Evolutionary conservation across 2,113 vertebrate species (phyloP), one percentile per base, ranked within the genome.

Genomic region (Menura novaehollandiae): DNA sequence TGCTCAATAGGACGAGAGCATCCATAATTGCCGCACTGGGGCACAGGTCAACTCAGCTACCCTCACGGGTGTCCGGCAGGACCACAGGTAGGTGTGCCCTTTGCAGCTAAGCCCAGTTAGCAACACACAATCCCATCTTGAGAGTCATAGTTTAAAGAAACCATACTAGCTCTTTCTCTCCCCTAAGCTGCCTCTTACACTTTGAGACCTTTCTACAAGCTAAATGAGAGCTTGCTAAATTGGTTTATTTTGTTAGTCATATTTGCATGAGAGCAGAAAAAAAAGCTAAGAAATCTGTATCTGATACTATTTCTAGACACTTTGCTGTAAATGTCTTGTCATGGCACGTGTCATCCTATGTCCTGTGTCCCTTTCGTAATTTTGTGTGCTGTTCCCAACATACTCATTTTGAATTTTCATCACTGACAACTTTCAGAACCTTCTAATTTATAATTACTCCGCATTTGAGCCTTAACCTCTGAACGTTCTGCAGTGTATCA

Each of bases 21-120:
- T 86, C 35, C 32, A 5, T 33, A 59, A 68, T 68, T 52, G 17
- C 44, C 18, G 18, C 22, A 10, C 22, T 44, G 46, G 32, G 53
- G 32, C 37, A 59, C 27, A 67, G 27, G 22, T 21, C 1, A 0
- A 7, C 33, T 60, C 0, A 0, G 11, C 77, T 77, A 77, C 22
- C 1, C 46, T 60, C 22, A 11, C 21, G 33, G 22, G 5, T 7
- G 10, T 52, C 46, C 53, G 37, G 9, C 46, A 69, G 37, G 22
- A 37, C 27, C 22, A 28, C 15, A 12, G 39, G 24, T 27, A 60
- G 7, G 6, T 18, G 14, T 0, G 0, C 11, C 22, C 32, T 37
- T 37, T 86, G 53, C 21, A 68, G 37, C 33, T 69, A 46, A 28
- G 37, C 27, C 63, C 27, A 12, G 11, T 26, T 32, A 32, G 37